Conservation (phyloP, 37 sponge, comb jelly and placozoan genomes). For the Beroe forskalii region DNA sequence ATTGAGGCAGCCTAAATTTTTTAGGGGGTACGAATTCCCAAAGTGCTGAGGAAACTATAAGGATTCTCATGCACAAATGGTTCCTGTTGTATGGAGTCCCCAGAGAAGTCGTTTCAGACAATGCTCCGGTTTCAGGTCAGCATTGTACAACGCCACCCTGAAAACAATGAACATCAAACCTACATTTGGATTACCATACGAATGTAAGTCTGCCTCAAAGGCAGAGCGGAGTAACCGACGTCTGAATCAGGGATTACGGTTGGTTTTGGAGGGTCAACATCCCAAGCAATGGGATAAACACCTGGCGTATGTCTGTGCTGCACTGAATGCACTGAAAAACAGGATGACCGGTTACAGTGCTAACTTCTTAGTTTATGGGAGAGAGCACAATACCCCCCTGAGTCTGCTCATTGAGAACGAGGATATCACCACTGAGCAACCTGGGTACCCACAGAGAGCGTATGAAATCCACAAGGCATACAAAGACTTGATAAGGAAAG, state of each 20-base stretch:
- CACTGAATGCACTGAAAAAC: background rate
- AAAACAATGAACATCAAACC: background rate
- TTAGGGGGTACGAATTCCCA: background rate
- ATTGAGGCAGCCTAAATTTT: no score
- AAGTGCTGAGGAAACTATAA: background rate
- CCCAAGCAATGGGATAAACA: slow-evolving; percentile 6
- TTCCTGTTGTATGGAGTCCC: background rate
- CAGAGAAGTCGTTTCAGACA: slow-evolving; percentile 7
- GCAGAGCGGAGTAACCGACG: slow-evolving; percentile 3
- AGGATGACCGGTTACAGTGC: slow-evolving; percentile 4
- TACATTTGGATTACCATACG: background rate
- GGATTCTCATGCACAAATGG: slow-evolving; percentile 1
- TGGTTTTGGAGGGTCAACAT: background rate
- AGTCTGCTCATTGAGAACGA: background rate
- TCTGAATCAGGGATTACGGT: background rate
- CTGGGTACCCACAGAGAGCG: background rate
- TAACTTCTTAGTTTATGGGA: slow-evolving; percentile 27
- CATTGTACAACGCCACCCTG: background rate
- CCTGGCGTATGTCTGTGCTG: background rate
- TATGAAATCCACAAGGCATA: background rate
- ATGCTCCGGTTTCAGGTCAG: background rate
- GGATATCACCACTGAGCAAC: background rate
- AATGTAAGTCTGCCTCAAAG: background rate
- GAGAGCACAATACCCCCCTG: background rate
- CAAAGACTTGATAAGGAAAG: background rate